Base-by-base conservation (phyloP, 2,888 invertebrate genomes). In the Eulithis prunata region DNA sequence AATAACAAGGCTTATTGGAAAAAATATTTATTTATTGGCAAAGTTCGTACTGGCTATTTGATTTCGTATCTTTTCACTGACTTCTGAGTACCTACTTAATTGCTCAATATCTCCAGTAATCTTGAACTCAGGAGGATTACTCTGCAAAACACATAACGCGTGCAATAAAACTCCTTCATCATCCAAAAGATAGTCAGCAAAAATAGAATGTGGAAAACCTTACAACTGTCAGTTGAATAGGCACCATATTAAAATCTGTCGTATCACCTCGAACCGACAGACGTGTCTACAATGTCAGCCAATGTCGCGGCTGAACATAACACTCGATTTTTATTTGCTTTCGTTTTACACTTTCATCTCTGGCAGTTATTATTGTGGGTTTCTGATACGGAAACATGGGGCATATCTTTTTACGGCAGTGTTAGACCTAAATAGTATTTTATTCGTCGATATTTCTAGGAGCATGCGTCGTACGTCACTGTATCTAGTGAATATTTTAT, bases 251-350 rank as follows among this genome's bases (percentile, higher is more conserved):
- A 47, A 58, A 65, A 41, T 41, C 52, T 66, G 58, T 51, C 46
- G 38, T 55, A 54, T 57, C 49, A 21, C 49, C 5, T 21, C 21
- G 21, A 49, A 21, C 21, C 10, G 46, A 43, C 21, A 49, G 64
- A 65, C 60, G 53, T 62, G 21, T 52, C 43, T 57, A 60, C 70
- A 70, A 65, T 70, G 64, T 59, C 68, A 66, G 63, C 57, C 69
- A 71, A 71, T 71, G 69, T 73, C 71, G 62, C 56, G 53, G 53
- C 51, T 59, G 57, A 36, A 70, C 67, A 63, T 70, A 64, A 59
- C n/a, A 45, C 70, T 64, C 64, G 52, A 65, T 64, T 70, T 71
- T 70, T 71, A 66, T 71, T 68, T 67, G 57, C 64, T 55, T 64
- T 21, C 49, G 3, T 49, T 49, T 21, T 14, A 47, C 32, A 32